These are phyloP conservation scores for Allophyes oxyacanthae DNA, from an alignment of 2,888 invertebrate species.

Conservation along the genomic window DNA sequence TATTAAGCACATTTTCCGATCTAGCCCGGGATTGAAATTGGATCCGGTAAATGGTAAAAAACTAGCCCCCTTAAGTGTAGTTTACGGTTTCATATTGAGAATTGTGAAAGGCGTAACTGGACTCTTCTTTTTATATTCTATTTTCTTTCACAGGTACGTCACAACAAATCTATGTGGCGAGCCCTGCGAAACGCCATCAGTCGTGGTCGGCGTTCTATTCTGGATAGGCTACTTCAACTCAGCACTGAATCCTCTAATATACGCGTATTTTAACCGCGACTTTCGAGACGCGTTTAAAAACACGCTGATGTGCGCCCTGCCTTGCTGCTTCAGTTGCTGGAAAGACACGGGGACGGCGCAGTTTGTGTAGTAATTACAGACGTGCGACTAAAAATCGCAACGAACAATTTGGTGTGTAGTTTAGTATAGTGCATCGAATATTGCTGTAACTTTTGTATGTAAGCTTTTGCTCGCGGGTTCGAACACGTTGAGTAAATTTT, in stretches of 20 bases:
- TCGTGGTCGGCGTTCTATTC: slow-evolving; percentile 96
- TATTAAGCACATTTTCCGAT: no score
- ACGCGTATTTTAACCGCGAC: slow-evolving; percentile 90
- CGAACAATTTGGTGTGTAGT: slow-evolving; percentile 37
- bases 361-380: slow-evolving; percentile 84
- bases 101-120: no score
- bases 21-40: no score
- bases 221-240: slow-evolving; percentile 97
- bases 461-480: slow-evolving; percentile 25
- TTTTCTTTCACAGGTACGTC: slow-evolving; percentile 92
- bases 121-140: no score
- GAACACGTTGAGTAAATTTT: slow-evolving; percentile 19
- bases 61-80: no score
- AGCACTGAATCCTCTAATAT: slow-evolving; percentile 95
- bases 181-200: slow-evolving; percentile 94
- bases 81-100: no score
- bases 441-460: slow-evolving; percentile 35
- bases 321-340: slow-evolving; percentile 94
- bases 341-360: slow-evolving; percentile 90
- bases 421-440: slow-evolving; percentile 37
- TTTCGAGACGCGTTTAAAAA: slow-evolving; percentile 99
- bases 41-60: no score
- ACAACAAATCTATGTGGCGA: slow-evolving; percentile 95
- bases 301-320: slow-evolving; percentile 95
- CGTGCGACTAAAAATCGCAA: slow-evolving; percentile 60